Evolutionary conservation across 1,140 invertebrate species (phyloP).

Genomic region (Paraescarpia echinospica): DNA sequence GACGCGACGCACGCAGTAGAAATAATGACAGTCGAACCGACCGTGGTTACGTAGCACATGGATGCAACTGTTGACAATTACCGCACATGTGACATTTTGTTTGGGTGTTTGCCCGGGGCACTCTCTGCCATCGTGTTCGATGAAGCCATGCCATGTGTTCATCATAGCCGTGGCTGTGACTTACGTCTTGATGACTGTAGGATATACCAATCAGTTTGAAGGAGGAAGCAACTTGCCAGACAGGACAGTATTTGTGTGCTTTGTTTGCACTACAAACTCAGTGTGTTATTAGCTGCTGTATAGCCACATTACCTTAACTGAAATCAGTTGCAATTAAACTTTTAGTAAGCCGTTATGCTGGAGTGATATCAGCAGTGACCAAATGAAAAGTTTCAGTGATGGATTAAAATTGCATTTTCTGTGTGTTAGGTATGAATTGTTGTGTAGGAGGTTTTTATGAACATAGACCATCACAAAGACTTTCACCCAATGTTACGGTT

Average conservation of each 20-base stretch:
- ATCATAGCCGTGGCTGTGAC: background rate
- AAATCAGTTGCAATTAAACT: background rate
- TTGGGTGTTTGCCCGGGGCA: no score
- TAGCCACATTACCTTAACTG: no score
- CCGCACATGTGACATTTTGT: background rate
- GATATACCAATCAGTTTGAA: background rate
- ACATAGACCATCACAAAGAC: background rate
- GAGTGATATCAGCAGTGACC: background rate
- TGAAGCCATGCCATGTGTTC: no score
- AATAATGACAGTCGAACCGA: slow-evolving; percentile 38
- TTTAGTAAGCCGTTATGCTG: background rate
- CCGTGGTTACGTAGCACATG: background rate
- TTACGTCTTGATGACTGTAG: background rate
- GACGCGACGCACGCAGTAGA: slow-evolving; percentile 48
- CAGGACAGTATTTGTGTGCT: background rate
- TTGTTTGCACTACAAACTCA: no score
- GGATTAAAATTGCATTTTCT: background rate
- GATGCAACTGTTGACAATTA: background rate
- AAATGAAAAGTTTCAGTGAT: background rate
- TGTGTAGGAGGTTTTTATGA: background rate
- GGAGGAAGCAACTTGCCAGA: background rate
- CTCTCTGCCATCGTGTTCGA: no score
- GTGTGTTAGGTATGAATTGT: background rate
- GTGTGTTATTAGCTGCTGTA: no score
- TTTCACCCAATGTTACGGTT: background rate